Conservation (phyloP, 2,797 vertebrate genomes). For the Anabas testudineus region DNA sequence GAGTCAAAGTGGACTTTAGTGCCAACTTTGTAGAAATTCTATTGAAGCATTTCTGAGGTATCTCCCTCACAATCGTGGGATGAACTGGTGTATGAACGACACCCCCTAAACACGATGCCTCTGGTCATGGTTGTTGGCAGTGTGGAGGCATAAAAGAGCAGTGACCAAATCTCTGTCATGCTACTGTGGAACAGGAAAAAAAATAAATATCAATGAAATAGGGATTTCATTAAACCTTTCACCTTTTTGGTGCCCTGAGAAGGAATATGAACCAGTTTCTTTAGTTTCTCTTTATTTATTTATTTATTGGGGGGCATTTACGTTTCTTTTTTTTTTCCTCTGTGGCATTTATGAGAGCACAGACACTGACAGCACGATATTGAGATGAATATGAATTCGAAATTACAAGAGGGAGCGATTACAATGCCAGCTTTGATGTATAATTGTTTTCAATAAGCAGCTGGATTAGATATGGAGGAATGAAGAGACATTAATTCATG, state of each 20-base stretch:
- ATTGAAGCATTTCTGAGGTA: too few relatives aligned
- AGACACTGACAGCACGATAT: slow-evolving; percentile 7
- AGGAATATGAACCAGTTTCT: not conserved
- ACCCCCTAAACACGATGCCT: too few relatives aligned
- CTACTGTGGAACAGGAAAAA: too few relatives aligned
- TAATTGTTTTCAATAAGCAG: slow-evolving; percentile 55
- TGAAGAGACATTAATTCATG: slow-evolving; percentile 37
- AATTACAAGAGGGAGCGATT: slow-evolving; percentile 44
- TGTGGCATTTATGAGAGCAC: slow-evolving; percentile 14
- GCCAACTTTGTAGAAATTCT: too few relatives aligned
- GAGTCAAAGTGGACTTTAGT: too few relatives aligned
- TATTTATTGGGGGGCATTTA: not conserved
- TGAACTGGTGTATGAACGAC: too few relatives aligned
- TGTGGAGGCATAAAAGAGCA: too few relatives aligned
- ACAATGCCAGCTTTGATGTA: slow-evolving; percentile 40
- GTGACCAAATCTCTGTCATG: too few relatives aligned
- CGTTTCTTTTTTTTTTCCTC: not conserved
- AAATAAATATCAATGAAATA: too few relatives aligned
- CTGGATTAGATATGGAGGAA: slow-evolving; percentile 45
- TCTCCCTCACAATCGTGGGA: too few relatives aligned
- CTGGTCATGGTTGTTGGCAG: too few relatives aligned
- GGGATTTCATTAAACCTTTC: not conserved
- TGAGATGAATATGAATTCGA: slow-evolving; percentile 31
- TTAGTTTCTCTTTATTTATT: slow-evolving; percentile 26
- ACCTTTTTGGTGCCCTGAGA: not conserved